These are phyloP conservation scores for Ostrea denselamellosa DNA, from an alignment of 1,140 invertebrate species.

Conservation along the genomic window DNA sequence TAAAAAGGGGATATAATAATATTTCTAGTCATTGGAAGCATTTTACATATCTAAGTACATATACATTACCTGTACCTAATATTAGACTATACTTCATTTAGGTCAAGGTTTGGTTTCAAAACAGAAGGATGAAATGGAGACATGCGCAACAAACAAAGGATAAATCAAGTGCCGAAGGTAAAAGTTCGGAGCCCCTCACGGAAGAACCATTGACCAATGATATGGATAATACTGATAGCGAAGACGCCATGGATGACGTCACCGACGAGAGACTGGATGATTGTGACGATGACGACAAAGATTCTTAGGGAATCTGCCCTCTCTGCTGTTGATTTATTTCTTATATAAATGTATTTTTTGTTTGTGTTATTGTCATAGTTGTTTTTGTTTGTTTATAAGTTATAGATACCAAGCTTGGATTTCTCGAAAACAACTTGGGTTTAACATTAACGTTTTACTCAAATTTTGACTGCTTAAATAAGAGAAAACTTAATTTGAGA, in stretches of 20 bases:
- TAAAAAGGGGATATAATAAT: too few species aligned
- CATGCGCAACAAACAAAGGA: constrained; percentile 74
- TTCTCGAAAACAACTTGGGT: too few species aligned
- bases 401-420: too few species aligned
- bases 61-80: too few species aligned
- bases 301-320: background rate
- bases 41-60: too few species aligned
- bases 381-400: too few species aligned
- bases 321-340: background rate
- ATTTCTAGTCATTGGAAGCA: too few species aligned
- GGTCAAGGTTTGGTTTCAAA: constrained; percentile 79
- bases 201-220: constrained; percentile 21
- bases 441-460: too few species aligned
- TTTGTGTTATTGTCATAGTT: background rate
- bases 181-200: constrained; percentile 38
- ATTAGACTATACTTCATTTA: constrained; percentile 54
- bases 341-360: background rate
- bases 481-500: too few species aligned
- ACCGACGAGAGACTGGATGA: background rate
- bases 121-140: constrained; percentile 78
- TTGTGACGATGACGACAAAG: constrained; percentile 25
- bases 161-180: constrained; percentile 50
- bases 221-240: constrained; percentile 28
- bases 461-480: too few species aligned
- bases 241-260: constrained; percentile 28